Conservation (phyloP, 2,888 invertebrate species). For the Cheilosia vulpina region DNA sequence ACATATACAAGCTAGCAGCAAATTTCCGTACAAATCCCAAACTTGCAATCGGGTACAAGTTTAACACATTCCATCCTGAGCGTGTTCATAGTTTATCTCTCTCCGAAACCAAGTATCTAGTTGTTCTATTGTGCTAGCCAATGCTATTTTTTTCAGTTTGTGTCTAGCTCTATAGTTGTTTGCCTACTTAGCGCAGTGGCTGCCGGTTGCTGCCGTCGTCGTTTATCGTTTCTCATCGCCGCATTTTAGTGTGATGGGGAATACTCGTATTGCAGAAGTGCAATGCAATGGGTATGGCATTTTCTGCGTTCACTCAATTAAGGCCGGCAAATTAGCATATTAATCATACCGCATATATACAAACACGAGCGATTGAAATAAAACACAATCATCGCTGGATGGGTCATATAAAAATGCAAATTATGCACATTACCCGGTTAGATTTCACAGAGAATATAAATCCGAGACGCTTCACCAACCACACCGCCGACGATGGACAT, state of each 20-base stretch:
- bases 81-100: background rate
- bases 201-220: conserved; percentile 28
- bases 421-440: conserved; percentile 50
- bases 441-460: conserved; percentile 58
- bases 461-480: conserved; percentile 35
- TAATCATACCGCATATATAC: conserved; percentile 55
- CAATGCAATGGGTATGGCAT: conserved; percentile 44
- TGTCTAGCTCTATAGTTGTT: conserved; percentile 29
- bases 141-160: background rate
- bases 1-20: background rate
- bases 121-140: background rate
- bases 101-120: background rate
- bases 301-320: conserved; percentile 71
- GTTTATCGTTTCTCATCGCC: conserved; percentile 55
- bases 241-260: conserved; percentile 57
- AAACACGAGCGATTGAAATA: conserved; percentile 19
- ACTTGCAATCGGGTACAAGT: background rate
- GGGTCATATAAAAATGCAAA: conserved; percentile 42
- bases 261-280: conserved; percentile 8
- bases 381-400: conserved; percentile 40
- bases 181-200: conserved; percentile 38
- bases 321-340: conserved; percentile 73
- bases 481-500: background rate
- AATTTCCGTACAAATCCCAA: background rate
- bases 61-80: background rate